Conservation (phyloP, 2,113 vertebrate genomes). For the Takifugu flavidus region DNA sequence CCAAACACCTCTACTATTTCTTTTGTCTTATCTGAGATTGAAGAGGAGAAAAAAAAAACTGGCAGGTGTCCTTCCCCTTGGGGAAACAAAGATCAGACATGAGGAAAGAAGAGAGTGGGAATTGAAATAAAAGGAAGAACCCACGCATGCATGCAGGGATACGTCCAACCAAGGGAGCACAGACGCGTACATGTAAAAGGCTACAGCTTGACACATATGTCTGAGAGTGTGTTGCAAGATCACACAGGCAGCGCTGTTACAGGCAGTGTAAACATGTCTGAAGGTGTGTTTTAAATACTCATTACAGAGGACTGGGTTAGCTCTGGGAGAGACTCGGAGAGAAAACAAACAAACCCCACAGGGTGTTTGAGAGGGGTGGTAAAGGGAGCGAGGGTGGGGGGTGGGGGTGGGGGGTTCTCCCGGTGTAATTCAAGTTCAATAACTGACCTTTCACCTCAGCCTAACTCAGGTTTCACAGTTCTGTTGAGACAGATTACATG, state of each 20-base stretch:
- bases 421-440: constrained; percentile 74
- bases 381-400: constrained; percentile 51
- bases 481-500: constrained; percentile 66
- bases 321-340: constrained; percentile 67
- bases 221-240: constrained; percentile 58
- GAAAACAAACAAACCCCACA: constrained; percentile 74
- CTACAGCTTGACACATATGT: constrained; percentile 46
- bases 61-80: constrained; percentile 68
- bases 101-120: constrained; percentile 57
- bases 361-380: constrained; percentile 50
- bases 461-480: constrained; percentile 66
- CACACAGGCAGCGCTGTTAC: constrained; percentile 63
- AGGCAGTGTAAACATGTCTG: constrained; percentile 71
- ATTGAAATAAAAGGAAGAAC: constrained; percentile 54
- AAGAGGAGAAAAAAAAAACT: constrained; percentile 41
- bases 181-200: constrained; percentile 19
- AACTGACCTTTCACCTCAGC: constrained; percentile 66
- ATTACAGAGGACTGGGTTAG: constrained; percentile 66
- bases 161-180: constrained; percentile 16
- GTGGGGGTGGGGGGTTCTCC: constrained; percentile 57
- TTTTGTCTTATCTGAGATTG: constrained; percentile 71
- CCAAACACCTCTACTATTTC: constrained; percentile 58
- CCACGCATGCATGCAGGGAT: constrained; percentile 29
- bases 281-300: constrained; percentile 72
- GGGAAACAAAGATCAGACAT: constrained; percentile 65